Base-by-base conservation (phyloP, 2,797 vertebrate species). In the Oryzias sinensis region DNA sequence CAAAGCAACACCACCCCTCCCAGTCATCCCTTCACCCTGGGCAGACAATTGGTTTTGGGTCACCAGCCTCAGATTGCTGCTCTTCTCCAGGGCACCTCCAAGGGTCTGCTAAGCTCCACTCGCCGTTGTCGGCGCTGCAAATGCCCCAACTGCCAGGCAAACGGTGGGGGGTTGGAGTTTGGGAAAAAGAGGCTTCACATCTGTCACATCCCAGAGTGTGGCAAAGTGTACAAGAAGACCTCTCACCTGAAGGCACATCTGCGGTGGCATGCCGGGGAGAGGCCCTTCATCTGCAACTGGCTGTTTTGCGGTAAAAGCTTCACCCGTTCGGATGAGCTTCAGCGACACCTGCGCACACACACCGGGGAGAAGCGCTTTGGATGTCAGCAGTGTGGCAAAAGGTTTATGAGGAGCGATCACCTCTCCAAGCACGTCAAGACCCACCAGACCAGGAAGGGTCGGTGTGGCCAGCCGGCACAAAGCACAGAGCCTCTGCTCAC, bases 341-440 rank as follows among this genome's bases (percentile, higher is more conserved):
- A 95, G 83, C 82, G 94, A 55, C 93, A 95, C 73, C 92, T 95
- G 27, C 91, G 94, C 71, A 94, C 94, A 0, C 94, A 95, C 89
- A 95, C 94, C 0, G 94, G 94, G 0, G 94, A 95, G 85, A 95
- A 95, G 74, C 92, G 94, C 29, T 95, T 95, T 9, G 91, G 93
- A n/a, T 95, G 94, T 83, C 92, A 93, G 77, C 90, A 94, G 80
- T 94, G 93, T 14, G 93, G 92, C 53, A 94, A 94, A 87, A 86
- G 93, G 74, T 95, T 95, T 84, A 95, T 95, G 94, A 90, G 93
- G 72, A 95, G 94, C 5, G 93, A 95, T 76, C 93, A 95, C 77
- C 93, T 95, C 64, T 93, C 94, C 73, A 95, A 95, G 68, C 94
- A 95, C 1, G 90, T 93, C 51, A 95, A 95, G 87, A 95, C 93